A percentile compares a stretch with the other conserved stretches of the same genome.
These are phyloP conservation scores for Strigops habroptila DNA, from an alignment of 2,113 vertebrate species.

Conservation along the genomic window DNA sequence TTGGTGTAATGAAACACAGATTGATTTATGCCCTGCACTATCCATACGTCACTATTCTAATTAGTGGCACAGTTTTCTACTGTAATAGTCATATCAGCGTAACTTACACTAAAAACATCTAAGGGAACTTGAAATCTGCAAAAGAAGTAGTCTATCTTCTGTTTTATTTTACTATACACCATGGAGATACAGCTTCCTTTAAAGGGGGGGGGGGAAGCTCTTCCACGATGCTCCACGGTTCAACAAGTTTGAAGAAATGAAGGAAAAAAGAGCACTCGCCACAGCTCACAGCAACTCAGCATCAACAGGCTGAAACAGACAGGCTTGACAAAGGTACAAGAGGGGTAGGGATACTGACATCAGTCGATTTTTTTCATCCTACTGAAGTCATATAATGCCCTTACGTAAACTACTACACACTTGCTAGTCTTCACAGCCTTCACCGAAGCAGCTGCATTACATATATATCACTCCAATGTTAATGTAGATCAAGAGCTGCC, in stretches of 20 bases:
- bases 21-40: neutral
- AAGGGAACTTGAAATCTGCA: neutral
- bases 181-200: neutral
- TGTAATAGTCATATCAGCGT: neutral
- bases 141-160: neutral
- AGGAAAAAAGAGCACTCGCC: neutral
- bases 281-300: neutral
- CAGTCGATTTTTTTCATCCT: neutral
- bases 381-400: too few relatives aligned
- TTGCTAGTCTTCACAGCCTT: neutral
- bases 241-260: neutral
- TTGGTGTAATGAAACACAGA: neutral
- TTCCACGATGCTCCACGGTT: neutral
- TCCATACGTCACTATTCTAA: neutral
- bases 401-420: fast-evolving
- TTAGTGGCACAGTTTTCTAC: neutral
- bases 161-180: neutral
- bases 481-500: neutral
- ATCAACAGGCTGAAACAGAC: neutral
- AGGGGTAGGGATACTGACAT: neutral
- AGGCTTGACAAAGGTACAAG: neutral
- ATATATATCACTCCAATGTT: neutral
- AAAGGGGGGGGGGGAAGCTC: neutral
- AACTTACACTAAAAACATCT: neutral
- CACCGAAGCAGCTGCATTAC: neutral